These are phyloP conservation scores for Peromyscus polionotus DNA, from an alignment of 2,113 vertebrate species.

Conservation along the genomic window DNA sequence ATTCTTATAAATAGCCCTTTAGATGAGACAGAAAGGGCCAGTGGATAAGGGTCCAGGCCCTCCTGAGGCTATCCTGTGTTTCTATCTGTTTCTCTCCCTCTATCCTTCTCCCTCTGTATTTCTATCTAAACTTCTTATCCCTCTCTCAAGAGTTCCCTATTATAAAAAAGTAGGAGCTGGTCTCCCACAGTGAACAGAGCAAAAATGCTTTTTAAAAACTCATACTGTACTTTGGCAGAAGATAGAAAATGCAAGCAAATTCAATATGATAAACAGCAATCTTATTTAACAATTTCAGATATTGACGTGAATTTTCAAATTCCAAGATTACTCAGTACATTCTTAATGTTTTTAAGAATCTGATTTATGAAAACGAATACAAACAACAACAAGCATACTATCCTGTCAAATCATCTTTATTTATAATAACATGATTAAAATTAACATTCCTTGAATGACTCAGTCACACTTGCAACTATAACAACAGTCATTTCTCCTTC, in stretches of 20 bases:
- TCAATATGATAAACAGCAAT: slow-evolving; percentile 24
- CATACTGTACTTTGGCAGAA: slow-evolving; percentile 59
- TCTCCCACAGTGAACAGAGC: slow-evolving; percentile 52
- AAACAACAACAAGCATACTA: slow-evolving; percentile 33
- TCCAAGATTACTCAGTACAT: neutral
- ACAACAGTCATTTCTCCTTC: neutral
- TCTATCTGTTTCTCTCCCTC: no score
- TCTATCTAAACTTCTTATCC: no score
- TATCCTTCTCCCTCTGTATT: no score
- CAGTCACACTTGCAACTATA: neutral
- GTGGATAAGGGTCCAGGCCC: no score
- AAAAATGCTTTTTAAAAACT: slow-evolving; percentile 3
- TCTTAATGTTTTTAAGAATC: slow-evolving; percentile 13
- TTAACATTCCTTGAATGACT: slow-evolving; percentile 21
- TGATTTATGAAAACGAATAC: neutral
- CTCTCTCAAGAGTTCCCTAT: no score
- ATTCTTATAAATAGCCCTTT: no score
- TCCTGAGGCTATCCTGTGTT: no score
- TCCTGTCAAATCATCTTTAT: neutral
- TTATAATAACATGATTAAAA: neutral
- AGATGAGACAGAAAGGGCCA: no score
- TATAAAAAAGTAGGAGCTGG: no score
- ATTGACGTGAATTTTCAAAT: slow-evolving; percentile 38
- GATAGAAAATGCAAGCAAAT: slow-evolving; percentile 11
- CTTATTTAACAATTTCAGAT: slow-evolving; percentile 52